phyloP scores from a whole-genome alignment of 2,888 invertebrate species.

The Nomada fabriciana region DNA sequence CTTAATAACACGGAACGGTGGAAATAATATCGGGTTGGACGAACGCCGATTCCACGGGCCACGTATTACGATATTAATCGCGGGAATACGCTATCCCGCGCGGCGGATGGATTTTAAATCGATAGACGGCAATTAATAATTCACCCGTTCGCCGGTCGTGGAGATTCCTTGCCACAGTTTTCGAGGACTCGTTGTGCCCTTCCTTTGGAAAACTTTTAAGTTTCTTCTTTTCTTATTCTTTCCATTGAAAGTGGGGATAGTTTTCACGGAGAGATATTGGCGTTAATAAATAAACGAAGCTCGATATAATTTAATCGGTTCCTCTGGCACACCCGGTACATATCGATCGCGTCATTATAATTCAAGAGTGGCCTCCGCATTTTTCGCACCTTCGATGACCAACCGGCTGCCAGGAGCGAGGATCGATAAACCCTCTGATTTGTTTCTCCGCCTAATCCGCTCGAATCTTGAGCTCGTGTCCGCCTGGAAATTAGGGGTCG shows the following conservation, averaged over 20 bases:
- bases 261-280: not conserved
- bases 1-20: slow-evolving; percentile 62
- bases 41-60: slow-evolving; percentile 55
- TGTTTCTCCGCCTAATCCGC: slow-evolving; percentile 47
- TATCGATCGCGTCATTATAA: slow-evolving; percentile 70
- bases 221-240: not conserved
- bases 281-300: not conserved
- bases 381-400: slow-evolving; percentile 71
- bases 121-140: slow-evolving; percentile 44
- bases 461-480: slow-evolving; percentile 24
- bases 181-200: too few species aligned
- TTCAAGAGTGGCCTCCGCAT: slow-evolving; percentile 66
- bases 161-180: too few species aligned
- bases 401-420: slow-evolving; percentile 47
- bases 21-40: slow-evolving; percentile 59
- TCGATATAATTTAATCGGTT: not conserved
- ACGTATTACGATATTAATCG: slow-evolving; percentile 59
- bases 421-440: slow-evolving; percentile 47
- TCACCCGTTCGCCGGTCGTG: slow-evolving; percentile 17
- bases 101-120: slow-evolving; percentile 50
- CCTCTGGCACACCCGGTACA: slow-evolving; percentile 61
- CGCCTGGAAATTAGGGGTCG: slow-evolving; percentile 21
- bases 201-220: not conserved
- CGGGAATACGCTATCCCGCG: slow-evolving; percentile 43
- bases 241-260: not conserved